phyloP scores from a whole-genome alignment of 2,113 vertebrate species.

The Datnioides undecimradiatus region DNA sequence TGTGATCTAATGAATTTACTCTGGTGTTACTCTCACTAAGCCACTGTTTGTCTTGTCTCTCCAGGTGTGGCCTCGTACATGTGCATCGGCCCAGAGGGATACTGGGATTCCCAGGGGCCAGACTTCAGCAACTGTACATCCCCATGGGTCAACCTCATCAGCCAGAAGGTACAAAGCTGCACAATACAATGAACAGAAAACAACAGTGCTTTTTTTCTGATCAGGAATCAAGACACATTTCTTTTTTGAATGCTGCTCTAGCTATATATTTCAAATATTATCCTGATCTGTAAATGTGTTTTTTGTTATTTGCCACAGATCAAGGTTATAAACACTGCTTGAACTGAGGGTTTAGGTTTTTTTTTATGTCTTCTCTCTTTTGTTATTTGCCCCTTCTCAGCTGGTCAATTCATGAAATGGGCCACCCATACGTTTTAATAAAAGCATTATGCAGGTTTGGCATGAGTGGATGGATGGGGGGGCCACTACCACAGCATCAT shows the following conservation, averaged over 20 bases:
- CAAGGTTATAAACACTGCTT: not conserved
- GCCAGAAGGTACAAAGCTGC: conserved; percentile 90
- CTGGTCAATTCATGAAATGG: conserved; percentile 61
- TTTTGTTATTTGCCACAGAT: not conserved
- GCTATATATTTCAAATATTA: not conserved
- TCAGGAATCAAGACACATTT: not conserved
- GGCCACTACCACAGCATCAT: conserved; percentile 10
- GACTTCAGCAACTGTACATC: conserved; percentile 98
- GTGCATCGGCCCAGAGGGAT: conserved; percentile 90
- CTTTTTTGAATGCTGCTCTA: not conserved
- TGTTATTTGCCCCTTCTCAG: conserved; percentile 45
- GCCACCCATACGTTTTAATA: conserved; percentile 38
- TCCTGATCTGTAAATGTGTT: not conserved
- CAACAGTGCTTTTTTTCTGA: not conserved
- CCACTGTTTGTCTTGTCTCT: conserved; percentile 32
- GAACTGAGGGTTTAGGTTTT: conserved; percentile 3
- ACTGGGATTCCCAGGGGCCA: conserved; percentile 95
- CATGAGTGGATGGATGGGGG: not conserved
- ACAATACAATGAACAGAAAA: conserved; percentile 2
- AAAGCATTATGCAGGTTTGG: conserved; percentile 11
- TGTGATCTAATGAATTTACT: not conserved
- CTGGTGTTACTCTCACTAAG: not conserved
- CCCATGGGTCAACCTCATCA: conserved; percentile 95
- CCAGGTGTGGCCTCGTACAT: conserved; percentile 91
- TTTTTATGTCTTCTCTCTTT: conserved; percentile 23